These are phyloP conservation scores for Distichodus sexfasciatus DNA, from an alignment of 2,797 vertebrate species.

Conservation along the genomic window DNA sequence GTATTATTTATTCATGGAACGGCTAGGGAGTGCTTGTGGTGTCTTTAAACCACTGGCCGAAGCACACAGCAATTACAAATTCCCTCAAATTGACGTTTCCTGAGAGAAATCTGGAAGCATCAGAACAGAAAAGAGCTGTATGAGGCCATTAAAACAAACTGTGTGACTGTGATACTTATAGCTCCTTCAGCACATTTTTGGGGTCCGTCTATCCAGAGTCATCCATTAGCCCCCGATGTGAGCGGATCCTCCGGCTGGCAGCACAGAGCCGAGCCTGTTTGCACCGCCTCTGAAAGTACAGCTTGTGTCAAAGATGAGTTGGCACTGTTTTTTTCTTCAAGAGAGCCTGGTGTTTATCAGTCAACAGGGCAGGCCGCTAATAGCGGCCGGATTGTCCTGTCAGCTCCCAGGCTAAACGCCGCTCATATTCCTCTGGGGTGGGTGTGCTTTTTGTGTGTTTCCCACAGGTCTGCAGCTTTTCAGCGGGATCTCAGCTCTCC, in stretches of 20 bases:
- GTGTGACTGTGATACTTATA: too few relatives aligned
- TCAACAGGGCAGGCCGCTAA: conserved; percentile 60
- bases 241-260: conserved; percentile 19
- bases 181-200: too few relatives aligned
- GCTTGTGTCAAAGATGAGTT: conserved; percentile 52
- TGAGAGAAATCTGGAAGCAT: conserved; percentile 3
- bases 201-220: too few relatives aligned
- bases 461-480: conserved; percentile 78
- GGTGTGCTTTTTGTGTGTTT: conserved; percentile 36
- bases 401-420: conserved; percentile 45
- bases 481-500: conserved; percentile 72
- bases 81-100: conserved; percentile 11
- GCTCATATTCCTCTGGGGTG: conserved; percentile 54
- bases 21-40: conserved; percentile 42
- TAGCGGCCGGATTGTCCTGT: conserved; percentile 64
- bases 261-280: conserved; percentile 48
- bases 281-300: conserved; percentile 26
- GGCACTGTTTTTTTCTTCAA: conserved; percentile 34
- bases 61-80: conserved; percentile 23
- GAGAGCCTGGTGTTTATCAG: conserved; percentile 55
- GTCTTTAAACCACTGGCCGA: conserved; percentile 27
- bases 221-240: too few relatives aligned
- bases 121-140: neutral
- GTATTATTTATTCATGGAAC: conserved; percentile 67
- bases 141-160: neutral